phyloP scores from a whole-genome alignment of 1,140 invertebrate genomes.

The Drosophila carrolli region DNA sequence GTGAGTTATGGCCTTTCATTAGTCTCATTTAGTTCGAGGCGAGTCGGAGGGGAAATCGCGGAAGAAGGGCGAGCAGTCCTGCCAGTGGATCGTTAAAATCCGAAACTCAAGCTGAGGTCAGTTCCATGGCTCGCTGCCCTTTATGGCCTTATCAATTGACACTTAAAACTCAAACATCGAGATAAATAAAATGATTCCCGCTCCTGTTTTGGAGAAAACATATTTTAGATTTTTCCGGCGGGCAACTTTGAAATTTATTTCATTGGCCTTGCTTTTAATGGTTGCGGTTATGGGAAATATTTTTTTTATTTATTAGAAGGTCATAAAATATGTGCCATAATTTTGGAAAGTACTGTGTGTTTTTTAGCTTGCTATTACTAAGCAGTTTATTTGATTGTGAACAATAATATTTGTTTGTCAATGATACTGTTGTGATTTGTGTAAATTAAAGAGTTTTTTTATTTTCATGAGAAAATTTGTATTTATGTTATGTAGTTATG shows the following conservation, averaged over 20 bases:
- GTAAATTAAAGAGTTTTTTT: background rate
- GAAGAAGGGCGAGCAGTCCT: background rate
- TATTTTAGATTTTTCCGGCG: constrained; percentile 26
- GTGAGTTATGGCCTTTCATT: constrained; percentile 54
- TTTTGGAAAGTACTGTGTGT: background rate
- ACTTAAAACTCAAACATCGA: constrained; percentile 35
- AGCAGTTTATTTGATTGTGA: constrained; percentile 2
- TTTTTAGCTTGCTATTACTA: background rate
- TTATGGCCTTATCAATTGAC: constrained; percentile 47
- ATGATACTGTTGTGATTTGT: background rate
- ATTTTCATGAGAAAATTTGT: too few relatives aligned
- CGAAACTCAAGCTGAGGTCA: constrained; percentile 31
- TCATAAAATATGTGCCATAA: background rate
- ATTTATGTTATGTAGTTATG: too few relatives aligned
- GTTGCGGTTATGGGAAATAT: background rate
- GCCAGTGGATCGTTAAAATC: constrained; percentile 26
- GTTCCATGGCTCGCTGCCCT: constrained; percentile 26
- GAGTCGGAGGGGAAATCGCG: background rate
- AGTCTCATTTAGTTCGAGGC: constrained; percentile 42
- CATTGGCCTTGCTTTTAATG: constrained; percentile 22
- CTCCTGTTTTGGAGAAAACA: constrained; percentile 4
- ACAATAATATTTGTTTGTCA: constrained; percentile 10
- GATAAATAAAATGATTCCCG: constrained; percentile 24
- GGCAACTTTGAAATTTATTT: constrained; percentile 35
- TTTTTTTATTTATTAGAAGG: constrained; percentile 12